phyloP scores from a whole-genome alignment of 2,797 vertebrate species.

The Cossypha heuglini region DNA sequence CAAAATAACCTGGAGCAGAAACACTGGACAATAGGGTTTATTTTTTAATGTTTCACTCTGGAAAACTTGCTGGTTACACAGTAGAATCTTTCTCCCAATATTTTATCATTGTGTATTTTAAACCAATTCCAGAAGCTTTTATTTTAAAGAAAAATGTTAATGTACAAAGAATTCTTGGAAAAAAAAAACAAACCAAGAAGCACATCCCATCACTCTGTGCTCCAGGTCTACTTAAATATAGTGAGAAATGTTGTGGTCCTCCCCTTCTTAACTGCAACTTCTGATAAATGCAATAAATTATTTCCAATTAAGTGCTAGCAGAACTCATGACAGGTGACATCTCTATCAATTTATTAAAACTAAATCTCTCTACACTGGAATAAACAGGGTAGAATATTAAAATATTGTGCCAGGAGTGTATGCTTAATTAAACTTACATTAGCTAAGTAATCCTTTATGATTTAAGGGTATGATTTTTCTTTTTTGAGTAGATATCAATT shows the following conservation, averaged over 20 bases:
- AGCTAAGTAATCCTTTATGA: background rate
- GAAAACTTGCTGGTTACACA: background rate
- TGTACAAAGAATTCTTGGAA: background rate
- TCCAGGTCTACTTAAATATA: background rate
- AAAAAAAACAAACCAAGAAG: fast-evolving
- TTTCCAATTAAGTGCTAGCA: conserved; percentile 27
- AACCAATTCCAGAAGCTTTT: background rate
- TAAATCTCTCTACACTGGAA: background rate
- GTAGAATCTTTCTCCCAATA: background rate
- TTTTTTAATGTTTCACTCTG: too few relatives aligned
- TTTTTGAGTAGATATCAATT: background rate
- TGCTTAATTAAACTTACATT: conserved; percentile 17
- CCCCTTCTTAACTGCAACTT: background rate
- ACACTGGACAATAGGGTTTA: background rate
- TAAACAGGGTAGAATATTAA: background rate
- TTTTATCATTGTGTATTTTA: background rate
- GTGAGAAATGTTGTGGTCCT: background rate
- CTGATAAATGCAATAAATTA: background rate
- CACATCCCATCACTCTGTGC: too few relatives aligned
- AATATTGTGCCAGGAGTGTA: background rate
- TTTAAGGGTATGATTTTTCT: background rate
- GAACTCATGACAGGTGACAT: background rate
- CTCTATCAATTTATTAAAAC: background rate
- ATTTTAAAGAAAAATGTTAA: background rate
- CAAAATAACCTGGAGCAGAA: background rate